Evolutionary conservation across 2,113 vertebrate species (phyloP).

Genomic region (Vireo altiloquus): DNA sequence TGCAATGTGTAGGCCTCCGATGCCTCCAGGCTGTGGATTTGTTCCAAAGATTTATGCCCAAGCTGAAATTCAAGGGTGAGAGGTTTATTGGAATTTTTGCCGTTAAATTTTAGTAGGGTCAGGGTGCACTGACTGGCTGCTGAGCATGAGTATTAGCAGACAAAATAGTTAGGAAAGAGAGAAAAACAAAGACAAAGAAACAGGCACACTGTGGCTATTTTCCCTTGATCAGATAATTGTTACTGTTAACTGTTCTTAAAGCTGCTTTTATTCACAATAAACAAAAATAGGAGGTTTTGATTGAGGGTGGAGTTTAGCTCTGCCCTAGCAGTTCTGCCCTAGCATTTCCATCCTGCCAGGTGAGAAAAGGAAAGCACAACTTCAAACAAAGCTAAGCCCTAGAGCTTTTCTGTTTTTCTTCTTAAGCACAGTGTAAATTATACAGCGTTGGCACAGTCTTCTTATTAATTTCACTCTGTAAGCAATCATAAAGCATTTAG

Average conservation of each 20-base stretch:
- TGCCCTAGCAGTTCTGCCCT: background rate
- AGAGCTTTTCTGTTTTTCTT: background rate
- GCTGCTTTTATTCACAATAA: background rate
- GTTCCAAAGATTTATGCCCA: background rate
- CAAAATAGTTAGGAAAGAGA: background rate
- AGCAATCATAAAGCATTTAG: conserved; percentile 19
- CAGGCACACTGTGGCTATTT: background rate
- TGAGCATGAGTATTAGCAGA: background rate
- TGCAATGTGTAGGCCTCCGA: background rate
- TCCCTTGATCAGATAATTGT: background rate
- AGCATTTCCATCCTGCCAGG: background rate
- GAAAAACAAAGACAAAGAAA: background rate
- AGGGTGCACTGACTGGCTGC: background rate
- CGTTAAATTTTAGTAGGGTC: background rate
- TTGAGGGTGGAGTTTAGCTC: background rate
- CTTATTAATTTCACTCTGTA: conserved; percentile 18
- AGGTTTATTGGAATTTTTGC: background rate
- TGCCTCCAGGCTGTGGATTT: background rate
- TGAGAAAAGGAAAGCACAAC: background rate
- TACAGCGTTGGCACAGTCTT: background rate
- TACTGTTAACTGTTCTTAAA: background rate
- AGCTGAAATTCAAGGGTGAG: background rate
- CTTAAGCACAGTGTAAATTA: background rate
- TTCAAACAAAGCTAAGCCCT: background rate
- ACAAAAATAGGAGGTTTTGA: background rate